Evolutionary conservation across 2,888 invertebrate genomes (phyloP).

Genomic region (Netelia melanura): DNA sequence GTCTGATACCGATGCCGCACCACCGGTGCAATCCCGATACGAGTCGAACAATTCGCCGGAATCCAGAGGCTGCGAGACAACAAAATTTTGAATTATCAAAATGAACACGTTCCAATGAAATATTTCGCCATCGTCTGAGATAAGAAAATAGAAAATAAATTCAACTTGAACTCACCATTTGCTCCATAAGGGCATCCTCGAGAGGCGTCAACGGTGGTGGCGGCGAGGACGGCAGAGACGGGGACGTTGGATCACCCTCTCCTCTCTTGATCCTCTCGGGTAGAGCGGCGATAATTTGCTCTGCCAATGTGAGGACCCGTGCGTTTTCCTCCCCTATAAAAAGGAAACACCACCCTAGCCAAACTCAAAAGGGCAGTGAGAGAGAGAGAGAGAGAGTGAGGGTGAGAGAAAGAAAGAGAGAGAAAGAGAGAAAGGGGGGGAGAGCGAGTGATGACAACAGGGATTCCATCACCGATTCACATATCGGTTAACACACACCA

Average conservation of each 20-base stretch:
- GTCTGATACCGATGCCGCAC: constrained; percentile 83
- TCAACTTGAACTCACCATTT: constrained; percentile 82
- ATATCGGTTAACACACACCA: constrained; percentile 25
- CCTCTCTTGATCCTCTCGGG: constrained; percentile 97
- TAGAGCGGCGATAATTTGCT: constrained; percentile 99
- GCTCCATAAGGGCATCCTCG: constrained; percentile 84
- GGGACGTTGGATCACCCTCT: constrained; percentile 83
- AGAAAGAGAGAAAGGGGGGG: constrained; percentile 49
- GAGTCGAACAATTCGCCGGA: constrained; percentile 83
- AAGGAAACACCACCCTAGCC: constrained; percentile 79
- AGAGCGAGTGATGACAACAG: constrained; percentile 32
- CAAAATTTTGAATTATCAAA: background rate
- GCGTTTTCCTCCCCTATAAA: constrained; percentile 96
- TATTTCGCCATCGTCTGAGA: background rate
- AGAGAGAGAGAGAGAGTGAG: constrained; percentile 44
- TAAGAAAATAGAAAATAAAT: constrained; percentile 11
- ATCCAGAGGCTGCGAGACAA: constrained; percentile 80
- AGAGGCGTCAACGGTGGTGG: constrained; percentile 81
- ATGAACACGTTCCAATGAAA: background rate
- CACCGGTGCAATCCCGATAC: constrained; percentile 83
- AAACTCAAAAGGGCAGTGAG: constrained; percentile 75
- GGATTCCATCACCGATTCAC: constrained; percentile 1
- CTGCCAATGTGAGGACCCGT: constrained; percentile 96
- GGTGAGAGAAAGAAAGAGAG: constrained; percentile 55
- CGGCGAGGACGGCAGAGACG: constrained; percentile 83